A percentile compares a stretch with the other conserved stretches of the same genome.
Conservation (phyloP, 2,797 vertebrate genomes). For the Lepilemur septentrionalis region DNA sequence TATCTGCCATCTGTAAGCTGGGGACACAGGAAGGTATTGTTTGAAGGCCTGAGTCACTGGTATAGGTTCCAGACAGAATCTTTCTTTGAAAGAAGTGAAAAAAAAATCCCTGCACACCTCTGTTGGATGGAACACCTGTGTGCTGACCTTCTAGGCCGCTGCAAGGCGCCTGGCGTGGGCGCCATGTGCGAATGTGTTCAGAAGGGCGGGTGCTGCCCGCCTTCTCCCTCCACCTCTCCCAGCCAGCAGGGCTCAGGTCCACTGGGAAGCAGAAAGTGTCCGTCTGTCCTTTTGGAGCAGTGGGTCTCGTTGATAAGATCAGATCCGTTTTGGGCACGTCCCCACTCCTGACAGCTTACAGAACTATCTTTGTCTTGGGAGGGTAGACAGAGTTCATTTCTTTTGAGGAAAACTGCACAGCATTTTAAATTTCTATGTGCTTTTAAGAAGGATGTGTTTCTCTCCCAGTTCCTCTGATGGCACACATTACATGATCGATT, state of each 20-base stretch:
- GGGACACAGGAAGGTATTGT: neutral
- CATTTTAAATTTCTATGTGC: neutral
- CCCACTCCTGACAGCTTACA: neutral
- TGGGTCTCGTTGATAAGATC: accelerated
- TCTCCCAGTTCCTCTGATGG: neutral
- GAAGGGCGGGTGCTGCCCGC: accelerated
- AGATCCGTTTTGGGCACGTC: neutral
- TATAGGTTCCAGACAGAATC: neutral
- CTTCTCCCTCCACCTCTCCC: accelerated
- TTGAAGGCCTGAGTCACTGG: neutral
- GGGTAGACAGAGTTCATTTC: neutral
- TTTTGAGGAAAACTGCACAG: neutral
- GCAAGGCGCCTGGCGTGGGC: accelerated
- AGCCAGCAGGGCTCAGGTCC: neutral
- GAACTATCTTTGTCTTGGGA: neutral
- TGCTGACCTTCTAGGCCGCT: neutral
- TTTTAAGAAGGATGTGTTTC: constrained; percentile 1
- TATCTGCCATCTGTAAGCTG: neutral
- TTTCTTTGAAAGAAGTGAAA: neutral
- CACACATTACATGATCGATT: neutral
- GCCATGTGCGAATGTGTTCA: neutral
- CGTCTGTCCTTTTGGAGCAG: accelerated
- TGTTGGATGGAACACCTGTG: too few species aligned
- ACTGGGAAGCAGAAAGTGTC: too few species aligned
- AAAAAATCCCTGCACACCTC: too few species aligned